Conservation (phyloP, 2,797 vertebrate genomes). For the Macrochelys suwanniensis region DNA sequence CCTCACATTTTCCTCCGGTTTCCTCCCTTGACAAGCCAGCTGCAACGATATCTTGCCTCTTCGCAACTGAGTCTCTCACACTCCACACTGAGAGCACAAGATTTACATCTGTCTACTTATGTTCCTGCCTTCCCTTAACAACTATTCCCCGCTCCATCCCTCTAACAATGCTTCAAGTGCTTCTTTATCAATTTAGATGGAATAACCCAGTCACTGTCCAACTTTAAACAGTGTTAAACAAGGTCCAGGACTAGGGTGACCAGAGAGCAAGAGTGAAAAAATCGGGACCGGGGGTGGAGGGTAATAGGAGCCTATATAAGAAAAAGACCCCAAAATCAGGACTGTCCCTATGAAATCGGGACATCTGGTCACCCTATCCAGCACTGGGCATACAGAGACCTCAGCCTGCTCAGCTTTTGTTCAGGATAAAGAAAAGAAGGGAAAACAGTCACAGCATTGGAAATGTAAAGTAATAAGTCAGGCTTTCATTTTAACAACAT, state of each 20-base stretch:
- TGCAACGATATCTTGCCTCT: conserved; percentile 28
- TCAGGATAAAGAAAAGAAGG: neutral
- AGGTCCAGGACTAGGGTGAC: neutral
- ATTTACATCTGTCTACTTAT: neutral
- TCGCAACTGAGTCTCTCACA: neutral
- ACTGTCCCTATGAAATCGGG: no score
- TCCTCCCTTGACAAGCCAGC: neutral
- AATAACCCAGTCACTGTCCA: neutral
- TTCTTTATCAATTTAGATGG: neutral
- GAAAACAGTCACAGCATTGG: neutral
- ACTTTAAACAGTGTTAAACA: neutral
- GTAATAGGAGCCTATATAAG: no score
- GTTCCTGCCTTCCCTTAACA: neutral
- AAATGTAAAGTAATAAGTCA: neutral
- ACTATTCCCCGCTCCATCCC: neutral
- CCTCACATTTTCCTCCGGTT: conserved; percentile 12
- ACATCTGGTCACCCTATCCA: no score
- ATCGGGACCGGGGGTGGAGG: no score
- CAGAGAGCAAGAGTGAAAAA: no score
- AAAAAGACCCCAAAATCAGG: no score
- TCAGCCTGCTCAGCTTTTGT: neutral
- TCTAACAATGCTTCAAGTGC: neutral
- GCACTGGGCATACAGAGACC: neutral
- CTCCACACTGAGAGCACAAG: neutral
- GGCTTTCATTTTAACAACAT: neutral